phyloP scores from a whole-genome alignment of 2,113 vertebrate genomes.

The Urocynchramus pylzowi region DNA sequence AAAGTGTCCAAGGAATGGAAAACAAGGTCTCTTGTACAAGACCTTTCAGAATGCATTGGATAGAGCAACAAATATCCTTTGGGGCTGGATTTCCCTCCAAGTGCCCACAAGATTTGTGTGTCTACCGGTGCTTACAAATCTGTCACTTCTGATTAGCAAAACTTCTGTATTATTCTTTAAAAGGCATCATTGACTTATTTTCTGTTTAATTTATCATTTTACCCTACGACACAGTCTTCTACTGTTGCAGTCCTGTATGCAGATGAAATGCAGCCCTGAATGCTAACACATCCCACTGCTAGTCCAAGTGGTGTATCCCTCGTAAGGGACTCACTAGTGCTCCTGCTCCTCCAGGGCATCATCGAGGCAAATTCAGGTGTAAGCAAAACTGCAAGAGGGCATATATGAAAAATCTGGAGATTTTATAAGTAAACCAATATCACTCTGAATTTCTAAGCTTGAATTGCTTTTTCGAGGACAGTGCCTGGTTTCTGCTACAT shows the following conservation, averaged over 20 bases:
- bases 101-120: accelerated
- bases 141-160: background rate
- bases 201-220: background rate
- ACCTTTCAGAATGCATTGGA: background rate
- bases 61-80: background rate
- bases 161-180: background rate
- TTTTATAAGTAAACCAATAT: too few species aligned
- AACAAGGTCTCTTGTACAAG: background rate
- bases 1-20: background rate
- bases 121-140: accelerated
- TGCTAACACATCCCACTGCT: background rate
- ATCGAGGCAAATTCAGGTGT: background rate
- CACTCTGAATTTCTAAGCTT: background rate
- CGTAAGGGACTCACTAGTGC: background rate
- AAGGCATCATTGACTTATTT: background rate
- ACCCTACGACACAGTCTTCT: background rate
- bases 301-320: background rate
- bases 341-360: background rate
- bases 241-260: background rate
- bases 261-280: background rate
- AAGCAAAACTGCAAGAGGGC: background rate
- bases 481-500: background rate
- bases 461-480: background rate
- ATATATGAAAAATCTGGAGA: background rate
- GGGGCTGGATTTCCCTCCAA: background rate